Evolutionary conservation across 2,888 invertebrate genomes (phyloP).

Genomic region (Acholoe squamosa): DNA sequence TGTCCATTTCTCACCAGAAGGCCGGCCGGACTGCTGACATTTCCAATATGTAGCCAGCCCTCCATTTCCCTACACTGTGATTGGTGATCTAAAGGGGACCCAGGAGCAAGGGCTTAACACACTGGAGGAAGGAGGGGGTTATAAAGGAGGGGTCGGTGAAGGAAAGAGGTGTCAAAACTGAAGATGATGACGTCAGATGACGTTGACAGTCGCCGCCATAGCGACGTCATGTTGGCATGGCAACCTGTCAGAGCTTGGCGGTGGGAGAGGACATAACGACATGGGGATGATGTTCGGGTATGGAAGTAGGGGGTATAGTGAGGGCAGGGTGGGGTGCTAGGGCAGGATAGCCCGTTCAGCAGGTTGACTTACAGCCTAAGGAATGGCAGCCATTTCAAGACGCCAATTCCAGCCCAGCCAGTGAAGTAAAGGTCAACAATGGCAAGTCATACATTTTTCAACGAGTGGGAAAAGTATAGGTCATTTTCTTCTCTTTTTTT

Average conservation of each 20-base stretch:
- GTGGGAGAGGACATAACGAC: neutral
- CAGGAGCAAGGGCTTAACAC: neutral
- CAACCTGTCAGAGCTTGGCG: neutral
- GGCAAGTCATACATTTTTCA: neutral
- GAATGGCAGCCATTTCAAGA: constrained; percentile 12
- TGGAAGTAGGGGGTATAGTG: neutral
- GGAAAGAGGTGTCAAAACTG: neutral
- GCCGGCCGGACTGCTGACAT: neutral
- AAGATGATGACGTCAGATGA: constrained; percentile 56
- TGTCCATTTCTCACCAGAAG: constrained; percentile 21
- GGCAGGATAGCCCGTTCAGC: neutral
- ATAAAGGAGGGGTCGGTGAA: neutral
- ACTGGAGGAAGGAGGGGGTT: constrained; percentile 20
- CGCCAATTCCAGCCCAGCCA: neutral
- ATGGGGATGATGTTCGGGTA: neutral
- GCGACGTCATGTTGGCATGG: constrained; percentile 24
- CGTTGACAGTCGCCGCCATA: neutral
- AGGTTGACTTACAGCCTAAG: neutral
- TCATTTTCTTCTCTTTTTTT: neutral
- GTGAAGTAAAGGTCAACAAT: constrained; percentile 14
- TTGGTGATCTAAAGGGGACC: constrained; percentile 29
- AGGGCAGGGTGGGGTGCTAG: neutral
- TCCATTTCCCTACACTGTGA: neutral
- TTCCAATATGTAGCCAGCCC: constrained; percentile 47
- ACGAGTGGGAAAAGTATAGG: neutral